Base-by-base conservation (phyloP, 2,797 vertebrate species). In the Acipenser ruthenus region DNA sequence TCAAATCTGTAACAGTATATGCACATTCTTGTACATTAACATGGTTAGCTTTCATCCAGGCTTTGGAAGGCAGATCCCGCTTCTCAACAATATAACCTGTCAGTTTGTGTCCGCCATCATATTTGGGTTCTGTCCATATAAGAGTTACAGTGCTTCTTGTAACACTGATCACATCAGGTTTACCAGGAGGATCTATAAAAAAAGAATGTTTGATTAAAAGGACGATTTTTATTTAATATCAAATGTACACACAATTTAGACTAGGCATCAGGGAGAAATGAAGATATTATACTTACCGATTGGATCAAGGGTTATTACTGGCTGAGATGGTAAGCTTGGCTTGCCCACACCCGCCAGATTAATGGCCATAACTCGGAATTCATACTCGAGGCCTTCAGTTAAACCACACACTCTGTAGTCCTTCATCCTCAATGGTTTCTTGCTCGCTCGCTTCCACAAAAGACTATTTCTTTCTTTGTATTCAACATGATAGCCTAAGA, bases 391-490 rank as follows among this genome's bases (percentile, higher is more conserved):
- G 71, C 97, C 96, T 88, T 99, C 97, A 69, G 95, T 97, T 79
- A 99, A 82, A 6, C 95, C 95, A 58, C 89, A 87, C 9, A 96
- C 94, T 84, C 91, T 94, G 82, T 89, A 91, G 52, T 99, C 97
- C 86, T 82, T 96, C 94, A 98, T 98, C 81, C 86, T 94, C 72
- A 99, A 79, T 62, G 92, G 81, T 1, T 87, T 73, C 62, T 86
- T 85, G 69, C 88, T 98, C 51, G 93, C 89, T 80, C 95, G 92
- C 80, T 95, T 99, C 97, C 97, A 99, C 78, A 99, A 79, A 86
- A 98, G 93, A 75, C 96, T 98, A 78, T 98, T 99, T 81, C 94
- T 95, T 87, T 98, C 95, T 80, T 99, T 99, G 80, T 92, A 93
- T 82, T 99, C 97, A 67, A 95, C 79, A 67, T 98, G 93, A 83